Evolutionary conservation across 2,113 vertebrate genomes (phyloP).

Genomic region (Megalops atlanticus): DNA sequence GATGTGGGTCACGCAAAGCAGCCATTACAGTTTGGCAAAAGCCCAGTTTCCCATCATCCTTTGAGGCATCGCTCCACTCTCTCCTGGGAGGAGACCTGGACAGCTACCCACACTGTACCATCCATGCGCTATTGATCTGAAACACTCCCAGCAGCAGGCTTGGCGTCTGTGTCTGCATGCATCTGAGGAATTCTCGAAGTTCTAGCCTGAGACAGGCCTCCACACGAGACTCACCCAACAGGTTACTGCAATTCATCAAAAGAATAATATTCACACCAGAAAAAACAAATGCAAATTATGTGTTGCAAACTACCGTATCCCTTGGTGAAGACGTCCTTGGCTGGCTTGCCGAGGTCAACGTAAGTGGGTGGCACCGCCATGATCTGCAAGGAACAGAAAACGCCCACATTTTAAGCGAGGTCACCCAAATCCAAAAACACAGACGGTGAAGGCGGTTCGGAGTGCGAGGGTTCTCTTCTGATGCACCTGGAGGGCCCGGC

Average conservation of each 20-base stretch:
- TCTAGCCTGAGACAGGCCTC: neutral
- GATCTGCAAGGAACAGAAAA: conserved; percentile 63
- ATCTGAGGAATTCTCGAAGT: neutral
- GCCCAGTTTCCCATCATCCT: neutral
- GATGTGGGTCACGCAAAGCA: neutral
- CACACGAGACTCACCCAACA: neutral
- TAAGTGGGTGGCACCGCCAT: conserved; percentile 95
- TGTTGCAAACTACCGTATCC: conserved; percentile 83
- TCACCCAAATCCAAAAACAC: neutral
- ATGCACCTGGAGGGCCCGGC: neutral
- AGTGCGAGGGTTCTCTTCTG: neutral
- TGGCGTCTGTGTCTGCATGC: neutral
- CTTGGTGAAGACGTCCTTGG: conserved; percentile 94
- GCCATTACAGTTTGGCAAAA: neutral
- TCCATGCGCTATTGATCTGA: conserved; percentile 22
- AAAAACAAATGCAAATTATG: neutral
- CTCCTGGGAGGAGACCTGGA: neutral
- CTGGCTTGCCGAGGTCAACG: conserved; percentile 90
- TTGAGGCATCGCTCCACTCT: neutral
- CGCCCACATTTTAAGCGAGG: neutral
- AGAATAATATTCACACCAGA: neutral
- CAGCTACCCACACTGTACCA: neutral
- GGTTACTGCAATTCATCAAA: neutral
- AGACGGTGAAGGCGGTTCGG: neutral
- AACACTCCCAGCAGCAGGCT: neutral